Conservation (phyloP, 2,113 vertebrate species). For the Physeter macrocephalus region DNA sequence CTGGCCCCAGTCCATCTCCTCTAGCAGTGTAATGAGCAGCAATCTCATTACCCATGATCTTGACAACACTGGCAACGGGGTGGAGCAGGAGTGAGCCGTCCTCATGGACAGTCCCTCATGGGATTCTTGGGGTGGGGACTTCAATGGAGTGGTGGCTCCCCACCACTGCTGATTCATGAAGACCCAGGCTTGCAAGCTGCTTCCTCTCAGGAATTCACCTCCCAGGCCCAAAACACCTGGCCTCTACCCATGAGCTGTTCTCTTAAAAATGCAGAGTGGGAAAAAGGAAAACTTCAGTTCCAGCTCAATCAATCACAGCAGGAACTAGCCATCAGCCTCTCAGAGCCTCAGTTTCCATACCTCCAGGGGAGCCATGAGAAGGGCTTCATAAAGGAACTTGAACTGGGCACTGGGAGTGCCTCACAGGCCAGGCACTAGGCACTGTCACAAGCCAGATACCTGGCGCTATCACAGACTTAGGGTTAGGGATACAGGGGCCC, state of each 20-base stretch:
- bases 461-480: not conserved
- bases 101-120: not conserved
- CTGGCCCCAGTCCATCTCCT: not conserved
- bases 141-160: not conserved
- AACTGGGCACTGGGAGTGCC: too few species aligned
- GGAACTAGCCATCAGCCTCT: not conserved
- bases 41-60: too few species aligned
- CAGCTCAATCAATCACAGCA: rapidly evolving
- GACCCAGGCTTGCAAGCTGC: not conserved
- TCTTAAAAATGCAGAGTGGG: not conserved
- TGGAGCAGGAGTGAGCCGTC: not conserved
- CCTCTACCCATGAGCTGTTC: not conserved
- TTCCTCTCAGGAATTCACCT: not conserved
- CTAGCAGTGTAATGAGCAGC: not conserved
- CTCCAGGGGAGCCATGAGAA: not conserved
- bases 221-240: too few species aligned
- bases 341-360: not conserved
- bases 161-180: not conserved
- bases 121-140: not conserved
- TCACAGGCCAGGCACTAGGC: not conserved
- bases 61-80: not conserved
- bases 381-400: not conserved
- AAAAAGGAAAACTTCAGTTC: not conserved
- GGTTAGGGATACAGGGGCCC: too few species aligned
- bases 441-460: not conserved